These are phyloP conservation scores for Catocala nupta DNA, from an alignment of 2,888 invertebrate species.

Conservation along the genomic window DNA sequence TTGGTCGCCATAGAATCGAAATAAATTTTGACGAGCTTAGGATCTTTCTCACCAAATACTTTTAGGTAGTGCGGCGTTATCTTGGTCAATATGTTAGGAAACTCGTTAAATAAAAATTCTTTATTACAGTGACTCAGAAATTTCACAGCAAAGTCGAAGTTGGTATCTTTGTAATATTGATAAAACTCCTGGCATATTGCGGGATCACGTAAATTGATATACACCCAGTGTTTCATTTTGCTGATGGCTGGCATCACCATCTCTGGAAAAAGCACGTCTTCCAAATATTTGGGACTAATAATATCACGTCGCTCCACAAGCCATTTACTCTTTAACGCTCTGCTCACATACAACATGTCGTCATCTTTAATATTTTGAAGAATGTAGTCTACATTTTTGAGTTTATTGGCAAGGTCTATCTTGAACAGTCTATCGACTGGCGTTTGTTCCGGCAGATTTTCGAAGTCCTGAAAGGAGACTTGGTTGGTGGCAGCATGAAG, in stretches of 20 bases:
- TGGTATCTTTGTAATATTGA: slow-evolving; percentile 55
- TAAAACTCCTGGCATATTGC: slow-evolving; percentile 55
- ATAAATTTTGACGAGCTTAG: slow-evolving; percentile 58
- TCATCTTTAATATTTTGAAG: slow-evolving; percentile 64
- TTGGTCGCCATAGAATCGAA: slow-evolving; percentile 58
- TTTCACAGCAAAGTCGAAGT: slow-evolving; percentile 40
- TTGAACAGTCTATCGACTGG: slow-evolving; percentile 69
- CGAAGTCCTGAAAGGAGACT: slow-evolving; percentile 31
- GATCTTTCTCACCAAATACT: slow-evolving; percentile 62
- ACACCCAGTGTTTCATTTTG: no score
- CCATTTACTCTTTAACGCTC: slow-evolving; percentile 69
- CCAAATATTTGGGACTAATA: slow-evolving; percentile 55
- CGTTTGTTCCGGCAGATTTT: slow-evolving; percentile 52
- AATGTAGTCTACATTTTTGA: slow-evolving; percentile 63
- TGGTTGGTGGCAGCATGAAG: slow-evolving; percentile 30
- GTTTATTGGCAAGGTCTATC: slow-evolving; percentile 68
- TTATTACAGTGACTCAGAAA: slow-evolving; percentile 55
- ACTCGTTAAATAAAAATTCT: slow-evolving; percentile 49
- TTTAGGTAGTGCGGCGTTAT: slow-evolving; percentile 61
- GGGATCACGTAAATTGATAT: no score
- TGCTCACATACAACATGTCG: slow-evolving; percentile 41
- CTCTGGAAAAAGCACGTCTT: no score
- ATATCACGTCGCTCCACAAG: slow-evolving; percentile 59
- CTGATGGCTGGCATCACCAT: no score
- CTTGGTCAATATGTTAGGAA: slow-evolving; percentile 41